Evolutionary conservation across 2,888 invertebrate species (phyloP).

Genomic region (Temnothorax ravouxi): DNA sequence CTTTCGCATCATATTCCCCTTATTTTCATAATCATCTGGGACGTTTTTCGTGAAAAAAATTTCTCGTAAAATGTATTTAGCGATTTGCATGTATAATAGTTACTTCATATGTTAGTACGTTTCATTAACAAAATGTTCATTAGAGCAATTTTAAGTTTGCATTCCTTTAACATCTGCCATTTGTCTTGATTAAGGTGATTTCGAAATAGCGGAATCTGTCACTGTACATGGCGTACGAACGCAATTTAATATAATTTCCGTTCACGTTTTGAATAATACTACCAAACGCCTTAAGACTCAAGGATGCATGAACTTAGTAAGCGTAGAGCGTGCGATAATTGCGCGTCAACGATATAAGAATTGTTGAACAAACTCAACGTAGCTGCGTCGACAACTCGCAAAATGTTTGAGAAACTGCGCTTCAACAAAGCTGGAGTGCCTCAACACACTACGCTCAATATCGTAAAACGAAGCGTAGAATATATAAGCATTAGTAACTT

Average conservation of each 20-base stretch:
- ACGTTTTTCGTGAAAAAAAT: neutral
- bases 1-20: neutral
- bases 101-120: neutral
- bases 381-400: conserved; percentile 20
- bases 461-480: neutral
- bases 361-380: conserved; percentile 40
- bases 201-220: conserved; percentile 18
- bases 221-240: neutral
- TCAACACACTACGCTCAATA: neutral
- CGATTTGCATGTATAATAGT: neutral
- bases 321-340: conserved; percentile 40
- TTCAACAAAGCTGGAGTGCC: conserved; percentile 13
- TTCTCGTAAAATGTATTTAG: neutral
- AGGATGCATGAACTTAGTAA: conserved; percentile 38
- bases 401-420: conserved; percentile 39
- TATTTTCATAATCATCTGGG: neutral
- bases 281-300: conserved; percentile 14
- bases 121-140: neutral
- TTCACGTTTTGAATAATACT: conserved; percentile 45
- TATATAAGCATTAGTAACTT: conserved; percentile 1
- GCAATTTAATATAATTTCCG: conserved; percentile 32
- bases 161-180: neutral
- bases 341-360: conserved; percentile 6
- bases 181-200: conserved; percentile 12
- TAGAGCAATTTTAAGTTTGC: neutral